phyloP scores from a whole-genome alignment of 2,797 vertebrate species.

The Bradypus variegatus region DNA sequence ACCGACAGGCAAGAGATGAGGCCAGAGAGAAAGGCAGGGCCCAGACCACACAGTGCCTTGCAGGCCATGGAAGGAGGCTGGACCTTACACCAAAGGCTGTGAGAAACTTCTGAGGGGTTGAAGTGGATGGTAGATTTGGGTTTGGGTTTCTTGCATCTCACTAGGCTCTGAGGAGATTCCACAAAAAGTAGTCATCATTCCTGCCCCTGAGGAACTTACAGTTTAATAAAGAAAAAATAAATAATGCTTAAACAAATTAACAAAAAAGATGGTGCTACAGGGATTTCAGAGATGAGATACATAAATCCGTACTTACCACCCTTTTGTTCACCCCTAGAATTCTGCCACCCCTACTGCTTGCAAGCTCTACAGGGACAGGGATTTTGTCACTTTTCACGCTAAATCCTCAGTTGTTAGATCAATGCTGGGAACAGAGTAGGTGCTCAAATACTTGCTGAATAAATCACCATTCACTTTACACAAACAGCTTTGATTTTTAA shows the following conservation, averaged over 20 bases:
- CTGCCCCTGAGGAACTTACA: not conserved
- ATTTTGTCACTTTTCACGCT: not conserved
- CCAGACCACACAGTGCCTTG: not conserved
- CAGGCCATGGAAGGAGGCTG: not conserved
- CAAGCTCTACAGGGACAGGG: not conserved
- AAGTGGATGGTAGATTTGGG: not conserved
- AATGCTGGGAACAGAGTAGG: not conserved
- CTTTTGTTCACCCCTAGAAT: not conserved
- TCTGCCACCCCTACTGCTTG: not conserved
- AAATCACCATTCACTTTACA: not conserved
- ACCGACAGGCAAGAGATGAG: not conserved
- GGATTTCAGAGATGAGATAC: not conserved
- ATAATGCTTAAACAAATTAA: not conserved
- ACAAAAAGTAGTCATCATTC: not conserved
- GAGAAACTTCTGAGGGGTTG: not conserved
- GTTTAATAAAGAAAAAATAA: not conserved
- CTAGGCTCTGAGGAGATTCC: not conserved
- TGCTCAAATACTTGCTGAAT: not conserved
- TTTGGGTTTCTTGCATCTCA: not conserved
- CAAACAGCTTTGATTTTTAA: not conserved
- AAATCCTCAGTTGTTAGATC: not conserved
- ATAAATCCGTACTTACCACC: not conserved
- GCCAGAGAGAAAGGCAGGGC: not conserved
- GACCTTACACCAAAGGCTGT: rapidly evolving
- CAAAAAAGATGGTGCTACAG: not conserved